Conservation (phyloP, 2,797 vertebrate species). For the Aselliscus stoliczkanus region DNA sequence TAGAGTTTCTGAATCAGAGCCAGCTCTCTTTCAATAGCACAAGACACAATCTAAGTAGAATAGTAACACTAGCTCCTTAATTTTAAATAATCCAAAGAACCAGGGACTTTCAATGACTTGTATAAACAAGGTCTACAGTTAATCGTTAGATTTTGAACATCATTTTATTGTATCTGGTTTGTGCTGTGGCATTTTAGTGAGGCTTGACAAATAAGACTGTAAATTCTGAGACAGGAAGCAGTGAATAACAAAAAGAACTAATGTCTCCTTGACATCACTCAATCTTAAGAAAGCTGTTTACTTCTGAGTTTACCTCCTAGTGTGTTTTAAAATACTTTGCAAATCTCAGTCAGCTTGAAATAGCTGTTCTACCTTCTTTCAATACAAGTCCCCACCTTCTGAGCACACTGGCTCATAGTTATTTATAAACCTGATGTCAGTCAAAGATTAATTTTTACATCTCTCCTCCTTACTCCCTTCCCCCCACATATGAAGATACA, state of each 20-base stretch:
- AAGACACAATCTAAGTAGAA: conserved; percentile 59
- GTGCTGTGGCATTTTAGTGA: conserved; percentile 28
- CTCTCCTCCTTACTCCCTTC: not conserved
- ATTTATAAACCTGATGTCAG: conserved; percentile 69
- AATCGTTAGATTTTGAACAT: not conserved
- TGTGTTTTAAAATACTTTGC: conserved; percentile 65
- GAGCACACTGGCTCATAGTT: conserved; percentile 46
- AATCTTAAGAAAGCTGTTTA: conserved; percentile 58
- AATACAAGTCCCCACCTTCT: conserved; percentile 36
- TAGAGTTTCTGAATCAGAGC: conserved; percentile 63
- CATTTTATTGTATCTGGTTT: conserved; percentile 20
- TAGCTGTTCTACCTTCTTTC: conserved; percentile 59
- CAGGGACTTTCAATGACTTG: not conserved
- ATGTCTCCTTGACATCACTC: conserved; percentile 39
- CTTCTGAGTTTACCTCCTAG: conserved; percentile 58
- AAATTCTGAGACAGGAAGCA: conserved; percentile 51
- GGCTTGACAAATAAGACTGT: conserved; percentile 49
- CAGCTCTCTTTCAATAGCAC: conserved; percentile 47
- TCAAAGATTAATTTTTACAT: conserved; percentile 60
- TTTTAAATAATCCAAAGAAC: conserved; percentile 16
- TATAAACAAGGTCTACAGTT: not conserved
- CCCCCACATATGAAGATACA: not conserved
- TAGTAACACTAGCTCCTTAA: conserved; percentile 47
- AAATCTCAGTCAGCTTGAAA: conserved; percentile 58
- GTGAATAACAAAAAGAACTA: conserved; percentile 48